Conservation (phyloP, 2,797 vertebrate species). For the Masticophis lateralis region DNA sequence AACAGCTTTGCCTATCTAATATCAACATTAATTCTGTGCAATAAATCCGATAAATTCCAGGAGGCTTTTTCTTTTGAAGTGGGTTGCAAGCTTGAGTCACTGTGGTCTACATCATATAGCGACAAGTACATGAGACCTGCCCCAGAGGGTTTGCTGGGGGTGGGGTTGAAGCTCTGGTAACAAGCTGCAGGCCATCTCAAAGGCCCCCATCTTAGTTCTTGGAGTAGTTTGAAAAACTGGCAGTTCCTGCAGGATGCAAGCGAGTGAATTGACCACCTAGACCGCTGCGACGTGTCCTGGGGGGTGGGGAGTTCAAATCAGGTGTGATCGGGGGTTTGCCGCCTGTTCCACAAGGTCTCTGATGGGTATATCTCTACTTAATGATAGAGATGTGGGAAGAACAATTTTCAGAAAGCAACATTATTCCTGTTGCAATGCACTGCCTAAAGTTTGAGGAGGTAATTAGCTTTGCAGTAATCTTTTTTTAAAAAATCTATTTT, state of each 20-base stretch:
- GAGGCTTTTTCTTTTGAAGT: not conserved
- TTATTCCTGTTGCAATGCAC: not conserved
- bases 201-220: not conserved
- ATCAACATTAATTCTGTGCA: constrained; percentile 10
- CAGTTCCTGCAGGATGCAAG: not conserved
- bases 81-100: constrained; percentile 4
- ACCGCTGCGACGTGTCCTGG: too few species aligned
- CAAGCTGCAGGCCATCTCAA: too few species aligned
- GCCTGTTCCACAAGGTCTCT: not conserved
- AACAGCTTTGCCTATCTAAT: not conserved
- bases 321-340: too few species aligned
- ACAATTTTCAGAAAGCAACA: not conserved
- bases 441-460: not conserved
- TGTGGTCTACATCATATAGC: constrained; percentile 9
- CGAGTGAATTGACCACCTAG: too few species aligned
- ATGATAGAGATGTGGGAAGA: not conserved
- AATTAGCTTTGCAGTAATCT: not conserved
- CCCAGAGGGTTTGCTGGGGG: constrained; percentile 28
- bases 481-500: not conserved
- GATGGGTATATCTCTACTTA: not conserved
- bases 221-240: too few species aligned
- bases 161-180: too few species aligned
- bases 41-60: constrained; percentile 11
- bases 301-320: not conserved
- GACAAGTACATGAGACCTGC: constrained; percentile 34